These are phyloP conservation scores for Tetragonula carbonaria DNA, from an alignment of 2,888 invertebrate genomes.

Conservation along the genomic window DNA sequence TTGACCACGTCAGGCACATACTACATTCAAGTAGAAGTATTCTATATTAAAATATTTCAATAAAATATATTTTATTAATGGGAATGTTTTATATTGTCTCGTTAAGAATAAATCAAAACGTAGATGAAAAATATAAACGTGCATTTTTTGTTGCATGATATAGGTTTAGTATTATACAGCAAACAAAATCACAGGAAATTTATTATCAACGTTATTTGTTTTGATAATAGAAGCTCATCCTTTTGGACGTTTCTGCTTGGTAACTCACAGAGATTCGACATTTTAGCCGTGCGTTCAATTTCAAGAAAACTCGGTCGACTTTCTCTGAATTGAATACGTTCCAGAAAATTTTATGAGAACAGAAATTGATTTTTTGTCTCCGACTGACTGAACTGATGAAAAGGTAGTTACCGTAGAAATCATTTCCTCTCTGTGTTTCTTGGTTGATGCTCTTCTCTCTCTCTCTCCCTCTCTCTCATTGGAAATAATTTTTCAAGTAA, in stretches of 20 bases:
- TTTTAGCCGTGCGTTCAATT: constrained; percentile 11
- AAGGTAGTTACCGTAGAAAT: constrained; percentile 26
- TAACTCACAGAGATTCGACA: background rate
- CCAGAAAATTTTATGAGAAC: constrained; percentile 52
- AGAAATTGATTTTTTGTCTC: constrained; percentile 58
- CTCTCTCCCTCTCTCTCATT: background rate
- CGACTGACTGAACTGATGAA: constrained; percentile 5
- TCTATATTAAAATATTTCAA: no score
- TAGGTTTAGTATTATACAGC: no score
- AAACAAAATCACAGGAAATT: no score
- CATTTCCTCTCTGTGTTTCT: constrained; percentile 27
- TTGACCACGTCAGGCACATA: no score
- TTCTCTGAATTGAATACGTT: constrained; percentile 52
- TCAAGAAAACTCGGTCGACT: constrained; percentile 15
- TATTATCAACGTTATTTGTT: constrained; percentile 64
- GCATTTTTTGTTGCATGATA: no score
- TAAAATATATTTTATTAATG: no score
- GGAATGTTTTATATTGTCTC: no score
- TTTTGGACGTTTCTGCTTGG: constrained; percentile 25
- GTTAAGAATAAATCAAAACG: no score
- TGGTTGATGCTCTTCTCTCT: no score
- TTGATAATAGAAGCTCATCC: constrained; percentile 64
- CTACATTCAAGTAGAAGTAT: no score
- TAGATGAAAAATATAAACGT: no score
- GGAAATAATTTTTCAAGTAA: constrained; percentile 13